Percentiles rank a stretch among this genome's conserved stretches.
Evolutionary conservation across 30 jellyfish, hydroid and myxozoan species (phyloP).

Genomic region (Mastigias papua): DNA sequence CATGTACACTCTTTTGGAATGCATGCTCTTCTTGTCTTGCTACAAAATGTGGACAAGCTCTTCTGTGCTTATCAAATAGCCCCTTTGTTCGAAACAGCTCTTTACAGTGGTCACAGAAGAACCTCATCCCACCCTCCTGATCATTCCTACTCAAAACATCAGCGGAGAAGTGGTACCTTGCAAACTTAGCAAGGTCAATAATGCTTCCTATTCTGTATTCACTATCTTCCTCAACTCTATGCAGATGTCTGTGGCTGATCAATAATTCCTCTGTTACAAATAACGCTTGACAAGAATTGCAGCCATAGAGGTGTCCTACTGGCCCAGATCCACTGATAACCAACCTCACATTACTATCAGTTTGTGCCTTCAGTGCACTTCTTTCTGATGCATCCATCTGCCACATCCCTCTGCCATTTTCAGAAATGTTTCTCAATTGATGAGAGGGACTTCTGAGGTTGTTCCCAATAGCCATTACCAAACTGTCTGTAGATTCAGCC

Average conservation of each 20-base stretch:
- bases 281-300: constrained; percentile 48
- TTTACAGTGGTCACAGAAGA: constrained; percentile 14
- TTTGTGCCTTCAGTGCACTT: neutral
- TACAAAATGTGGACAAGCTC: neutral
- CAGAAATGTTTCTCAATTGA: neutral
- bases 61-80: constrained; percentile 11
- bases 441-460: neutral
- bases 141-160: no score
- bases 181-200: constrained; percentile 31
- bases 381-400: neutral
- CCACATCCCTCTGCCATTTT: neutral
- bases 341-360: constrained; percentile 2
- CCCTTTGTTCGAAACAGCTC: neutral
- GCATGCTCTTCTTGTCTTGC: neutral
- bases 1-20: no score
- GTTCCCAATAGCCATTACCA: no score
- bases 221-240: neutral
- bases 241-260: constrained; percentile 27
- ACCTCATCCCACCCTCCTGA: neutral
- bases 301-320: constrained; percentile 42
- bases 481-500: no score
- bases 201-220: constrained; percentile 35
- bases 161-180: constrained; percentile 4
- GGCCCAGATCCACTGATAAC: constrained; percentile 45
- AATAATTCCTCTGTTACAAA: constrained; percentile 30